Evolutionary conservation across 2,797 vertebrate genomes (phyloP).

Genomic region (Chiloscyllium punctatum): DNA sequence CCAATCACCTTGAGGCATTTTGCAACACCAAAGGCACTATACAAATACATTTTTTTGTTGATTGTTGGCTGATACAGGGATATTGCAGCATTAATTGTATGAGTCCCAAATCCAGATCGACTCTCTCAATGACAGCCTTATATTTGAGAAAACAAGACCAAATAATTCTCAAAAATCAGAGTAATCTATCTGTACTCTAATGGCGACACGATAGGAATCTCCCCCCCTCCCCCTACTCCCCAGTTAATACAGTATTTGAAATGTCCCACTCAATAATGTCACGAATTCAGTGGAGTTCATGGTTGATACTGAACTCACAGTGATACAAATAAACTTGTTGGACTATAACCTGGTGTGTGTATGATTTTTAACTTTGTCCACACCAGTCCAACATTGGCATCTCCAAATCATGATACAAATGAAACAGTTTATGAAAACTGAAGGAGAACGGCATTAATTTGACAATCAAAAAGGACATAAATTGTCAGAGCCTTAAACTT

Average conservation of each 20-base stretch:
- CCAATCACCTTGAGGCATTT: no score
- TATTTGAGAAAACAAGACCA: background rate
- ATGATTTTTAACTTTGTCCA: no score
- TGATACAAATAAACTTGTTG: background rate
- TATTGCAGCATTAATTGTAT: background rate
- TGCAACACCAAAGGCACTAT: no score
- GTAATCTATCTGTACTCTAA: background rate
- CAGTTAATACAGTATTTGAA: background rate
- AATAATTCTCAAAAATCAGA: background rate
- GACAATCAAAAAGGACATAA: background rate
- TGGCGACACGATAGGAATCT: background rate
- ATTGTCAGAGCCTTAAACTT: background rate
- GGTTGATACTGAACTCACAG: background rate
- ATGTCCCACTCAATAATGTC: background rate
- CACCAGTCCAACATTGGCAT: no score
- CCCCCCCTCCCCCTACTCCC: no score
- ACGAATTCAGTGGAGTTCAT: background rate
- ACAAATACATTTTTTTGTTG: no score
- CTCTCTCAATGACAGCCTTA: background rate
- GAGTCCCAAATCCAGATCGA: background rate
- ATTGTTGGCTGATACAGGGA: background rate
- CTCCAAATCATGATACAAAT: no score
- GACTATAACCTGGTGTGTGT: no score
- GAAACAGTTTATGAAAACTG: background rate
- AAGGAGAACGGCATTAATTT: background rate